phyloP scores from a whole-genome alignment of 1,140 invertebrate species.

The Zaprionus gabonicus region DNA sequence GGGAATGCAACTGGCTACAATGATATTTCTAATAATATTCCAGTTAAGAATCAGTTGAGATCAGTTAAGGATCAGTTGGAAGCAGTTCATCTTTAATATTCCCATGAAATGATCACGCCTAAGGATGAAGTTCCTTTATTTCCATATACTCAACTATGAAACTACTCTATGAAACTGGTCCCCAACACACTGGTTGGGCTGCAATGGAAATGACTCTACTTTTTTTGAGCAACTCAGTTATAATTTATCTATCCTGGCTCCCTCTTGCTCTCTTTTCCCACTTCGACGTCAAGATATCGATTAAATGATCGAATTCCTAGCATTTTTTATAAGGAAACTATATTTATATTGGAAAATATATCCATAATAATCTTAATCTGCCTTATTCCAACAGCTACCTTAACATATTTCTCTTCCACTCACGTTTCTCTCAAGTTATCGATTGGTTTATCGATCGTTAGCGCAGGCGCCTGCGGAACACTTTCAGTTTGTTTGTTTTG shows the following conservation, averaged over 20 bases:
- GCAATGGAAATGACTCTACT: too few species aligned
- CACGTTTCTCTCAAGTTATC: neutral
- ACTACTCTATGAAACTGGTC: neutral
- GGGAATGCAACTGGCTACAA: slow-evolving; percentile 1
- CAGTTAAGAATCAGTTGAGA: neutral
- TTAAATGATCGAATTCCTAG: neutral
- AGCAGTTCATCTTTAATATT: neutral
- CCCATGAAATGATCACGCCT: neutral
- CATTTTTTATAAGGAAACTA: neutral
- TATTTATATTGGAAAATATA: too few species aligned
- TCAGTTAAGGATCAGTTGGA: neutral
- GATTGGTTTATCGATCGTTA: slow-evolving; percentile 20
- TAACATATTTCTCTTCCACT: neutral
- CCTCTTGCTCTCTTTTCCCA: neutral
- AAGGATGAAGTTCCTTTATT: neutral
- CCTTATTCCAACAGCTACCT: neutral
- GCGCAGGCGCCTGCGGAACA: slow-evolving; percentile 24
- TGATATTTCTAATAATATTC: neutral
- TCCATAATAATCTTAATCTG: too few species aligned
- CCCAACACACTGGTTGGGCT: too few species aligned
- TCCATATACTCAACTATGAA: neutral
- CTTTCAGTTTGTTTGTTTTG: slow-evolving; percentile 39
- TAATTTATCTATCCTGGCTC: neutral
- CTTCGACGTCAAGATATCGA: neutral
- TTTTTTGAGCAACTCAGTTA: neutral